Conservation (phyloP, 2,113 vertebrate species). For the Microcebus griseorufus region DNA sequence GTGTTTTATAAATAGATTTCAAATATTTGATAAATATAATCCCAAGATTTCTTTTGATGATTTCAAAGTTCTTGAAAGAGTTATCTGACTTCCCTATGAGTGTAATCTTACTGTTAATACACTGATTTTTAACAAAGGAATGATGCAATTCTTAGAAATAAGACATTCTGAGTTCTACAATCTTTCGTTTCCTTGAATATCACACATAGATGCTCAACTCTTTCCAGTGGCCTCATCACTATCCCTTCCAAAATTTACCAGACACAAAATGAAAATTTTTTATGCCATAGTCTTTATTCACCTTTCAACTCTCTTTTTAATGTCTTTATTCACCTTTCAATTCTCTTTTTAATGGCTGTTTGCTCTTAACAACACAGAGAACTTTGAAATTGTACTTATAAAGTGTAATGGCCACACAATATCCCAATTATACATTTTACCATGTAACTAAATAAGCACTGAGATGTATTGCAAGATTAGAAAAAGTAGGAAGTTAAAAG, state of each 20-base stretch:
- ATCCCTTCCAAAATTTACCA: not conserved
- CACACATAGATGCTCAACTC: not conserved
- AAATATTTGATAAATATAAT: not conserved
- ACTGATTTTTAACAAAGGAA: slow-evolving; percentile 49
- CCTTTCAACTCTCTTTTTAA: not conserved
- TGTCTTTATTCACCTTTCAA: not conserved
- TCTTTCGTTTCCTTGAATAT: not conserved
- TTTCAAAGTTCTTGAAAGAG: not conserved
- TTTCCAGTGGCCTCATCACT: not conserved
- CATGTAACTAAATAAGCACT: not conserved
- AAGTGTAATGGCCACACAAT: not conserved
- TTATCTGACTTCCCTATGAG: not conserved
- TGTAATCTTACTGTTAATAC: not conserved
- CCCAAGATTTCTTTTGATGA: not conserved
- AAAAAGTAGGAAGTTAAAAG: not conserved
- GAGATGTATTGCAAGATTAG: not conserved
- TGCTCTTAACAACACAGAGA: not conserved
- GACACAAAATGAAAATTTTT: not conserved
- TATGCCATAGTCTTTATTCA: not conserved
- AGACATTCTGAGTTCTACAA: not conserved
- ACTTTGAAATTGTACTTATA: not conserved
- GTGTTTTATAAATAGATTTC: not conserved
- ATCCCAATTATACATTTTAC: not conserved
- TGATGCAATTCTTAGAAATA: slow-evolving; percentile 36
- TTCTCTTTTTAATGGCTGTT: not conserved